Evolutionary conservation across 1,140 invertebrate species (phyloP).

Genomic region (Drosophila hydei): DNA sequence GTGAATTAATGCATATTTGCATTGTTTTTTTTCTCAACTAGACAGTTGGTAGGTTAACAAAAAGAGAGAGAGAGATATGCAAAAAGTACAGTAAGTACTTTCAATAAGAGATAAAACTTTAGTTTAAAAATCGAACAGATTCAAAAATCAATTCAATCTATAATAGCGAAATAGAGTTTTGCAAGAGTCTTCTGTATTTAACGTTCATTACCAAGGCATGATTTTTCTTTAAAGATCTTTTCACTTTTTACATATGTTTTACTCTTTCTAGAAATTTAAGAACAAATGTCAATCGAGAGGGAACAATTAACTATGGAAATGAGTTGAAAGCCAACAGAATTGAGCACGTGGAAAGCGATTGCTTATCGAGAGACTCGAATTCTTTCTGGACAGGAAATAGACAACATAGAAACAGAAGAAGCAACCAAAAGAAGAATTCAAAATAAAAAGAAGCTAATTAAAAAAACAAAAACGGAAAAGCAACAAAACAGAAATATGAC

Average conservation of each 20-base stretch:
- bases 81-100: background rate
- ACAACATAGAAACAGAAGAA: background rate
- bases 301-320: conserved; percentile 73
- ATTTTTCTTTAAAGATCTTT: conserved; percentile 5
- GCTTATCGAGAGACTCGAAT: conserved; percentile 50
- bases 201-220: background rate
- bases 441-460: conserved; percentile 21
- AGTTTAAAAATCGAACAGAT: background rate
- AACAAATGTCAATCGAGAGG: conserved; percentile 44
- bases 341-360: conserved; percentile 73
- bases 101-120: background rate
- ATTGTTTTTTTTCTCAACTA: background rate
- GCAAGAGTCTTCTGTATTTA: conserved; percentile 6
- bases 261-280: conserved; percentile 10
- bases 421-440: background rate
- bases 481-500: conserved; percentile 49
- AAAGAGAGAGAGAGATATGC: background rate
- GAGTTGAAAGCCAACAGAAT: conserved; percentile 39
- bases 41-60: too few species aligned
- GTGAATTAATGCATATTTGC: conserved; percentile 19
- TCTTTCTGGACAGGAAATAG: conserved; percentile 18
- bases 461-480: conserved; percentile 9
- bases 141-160: too few species aligned
- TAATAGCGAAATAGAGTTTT: background rate
- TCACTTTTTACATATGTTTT: conserved; percentile 42